A percentile compares a stretch with the other conserved stretches of the same genome.
phyloP scores from a whole-genome alignment of 2,888 invertebrate species.

The Digitonthophagus gazella region DNA sequence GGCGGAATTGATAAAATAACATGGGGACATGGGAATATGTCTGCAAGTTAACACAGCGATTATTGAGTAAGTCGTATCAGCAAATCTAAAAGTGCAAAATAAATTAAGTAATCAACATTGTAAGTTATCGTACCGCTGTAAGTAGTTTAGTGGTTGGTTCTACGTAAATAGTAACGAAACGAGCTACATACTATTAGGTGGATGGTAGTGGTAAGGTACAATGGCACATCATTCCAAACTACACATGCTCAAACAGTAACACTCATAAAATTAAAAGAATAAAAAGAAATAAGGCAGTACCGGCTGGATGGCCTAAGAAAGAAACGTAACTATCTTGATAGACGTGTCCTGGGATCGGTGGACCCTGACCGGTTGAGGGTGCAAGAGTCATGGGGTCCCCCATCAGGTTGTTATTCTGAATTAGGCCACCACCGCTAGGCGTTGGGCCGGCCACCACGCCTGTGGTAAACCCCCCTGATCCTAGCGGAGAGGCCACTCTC shows the following conservation, averaged over 20 bases:
- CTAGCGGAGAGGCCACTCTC: constrained; percentile 41
- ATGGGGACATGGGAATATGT: background rate
- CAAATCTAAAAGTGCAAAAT: constrained; percentile 30
- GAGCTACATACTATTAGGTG: background rate
- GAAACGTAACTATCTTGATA: constrained; percentile 69
- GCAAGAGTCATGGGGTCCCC: constrained; percentile 43
- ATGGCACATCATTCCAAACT: constrained; percentile 33
- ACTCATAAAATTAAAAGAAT: constrained; percentile 40
- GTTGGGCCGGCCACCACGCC: constrained; percentile 30
- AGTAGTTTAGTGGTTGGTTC: background rate
- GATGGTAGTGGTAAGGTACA: background rate
- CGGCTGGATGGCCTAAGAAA: constrained; percentile 62
- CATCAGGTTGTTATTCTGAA: constrained; percentile 34
- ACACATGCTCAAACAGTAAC: constrained; percentile 46
- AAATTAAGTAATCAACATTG: constrained; percentile 22
- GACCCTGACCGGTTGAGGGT: constrained; percentile 38
- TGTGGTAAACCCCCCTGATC: constrained; percentile 30
- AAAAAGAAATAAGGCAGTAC: constrained; percentile 49
- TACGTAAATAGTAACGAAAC: background rate
- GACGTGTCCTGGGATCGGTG: constrained; percentile 51
- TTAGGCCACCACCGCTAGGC: constrained; percentile 25
- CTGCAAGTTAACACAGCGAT: background rate
- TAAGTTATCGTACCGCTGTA: constrained; percentile 7
- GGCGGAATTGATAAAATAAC: background rate
- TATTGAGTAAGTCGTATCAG: constrained; percentile 19